Evolutionary conservation across 2,113 vertebrate genomes (phyloP), one percentile per base, ranked within the genome.

Genomic region (Ariopsis seemanni): DNA sequence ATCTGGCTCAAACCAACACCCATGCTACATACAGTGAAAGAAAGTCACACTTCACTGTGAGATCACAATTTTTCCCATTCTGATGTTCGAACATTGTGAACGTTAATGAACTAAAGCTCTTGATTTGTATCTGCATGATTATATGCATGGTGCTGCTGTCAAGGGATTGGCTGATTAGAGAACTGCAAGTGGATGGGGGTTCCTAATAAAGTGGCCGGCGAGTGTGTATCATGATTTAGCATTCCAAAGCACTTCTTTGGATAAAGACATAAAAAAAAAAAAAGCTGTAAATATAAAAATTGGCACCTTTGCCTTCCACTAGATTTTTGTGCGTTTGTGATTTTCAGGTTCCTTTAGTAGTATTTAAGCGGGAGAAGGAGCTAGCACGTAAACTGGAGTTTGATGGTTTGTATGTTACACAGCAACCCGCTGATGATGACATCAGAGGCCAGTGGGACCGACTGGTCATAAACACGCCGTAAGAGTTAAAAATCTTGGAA

Each of bases 381-480:
- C 96, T 99, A 63, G 97, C 98, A 12, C 96, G 98, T 20, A 97
- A 96, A 92, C 89, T 99, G 91, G 98, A 99, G 93, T 99, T 99
- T 90, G 97, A 98, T 67, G 98, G 98, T 10, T 90, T 98, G 25
- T 99, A 98, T 89, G 97, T 99, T 89, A 98, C 96, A 17, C 95
- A 96, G 87, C 98, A 99, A 83, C 97, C 98, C 15, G 97, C 97
- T 11, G 98, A 99, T 88, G 98, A 99, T 86, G 98, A 99, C 93
- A 97, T 99, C 91, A 99, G 97, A 94, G 98, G 98, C 65, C 98
- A 99, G 80, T 99, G 98, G 98, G 98, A 99, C 92, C 93, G 97
- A 90, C 96, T 99, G 17, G 96, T 97, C 83, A 97, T 99, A 92
- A 98, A 97, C 90, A 98, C 98, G 55, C 96, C 95, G 98, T 99